These are phyloP conservation scores for Eulemur rufifrons DNA, from an alignment of 2,113 vertebrate species.

Conservation along the genomic window DNA sequence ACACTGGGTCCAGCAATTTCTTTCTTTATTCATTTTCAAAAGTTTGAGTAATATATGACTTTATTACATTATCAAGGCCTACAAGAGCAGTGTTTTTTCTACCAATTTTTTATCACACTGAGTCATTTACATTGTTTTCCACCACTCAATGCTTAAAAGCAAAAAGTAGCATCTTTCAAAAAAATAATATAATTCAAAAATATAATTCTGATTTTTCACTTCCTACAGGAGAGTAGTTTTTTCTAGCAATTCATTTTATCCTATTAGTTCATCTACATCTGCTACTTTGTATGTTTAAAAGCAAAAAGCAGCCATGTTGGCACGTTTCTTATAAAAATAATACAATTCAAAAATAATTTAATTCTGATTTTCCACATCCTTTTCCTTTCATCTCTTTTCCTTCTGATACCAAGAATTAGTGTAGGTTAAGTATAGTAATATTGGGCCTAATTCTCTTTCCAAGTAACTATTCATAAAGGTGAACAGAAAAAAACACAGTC, in stretches of 20 bases:
- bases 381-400: neutral
- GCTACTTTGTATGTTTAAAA: neutral
- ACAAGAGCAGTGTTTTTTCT: neutral
- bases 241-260: neutral
- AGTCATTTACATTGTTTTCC: neutral
- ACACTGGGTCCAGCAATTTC: neutral
- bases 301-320: neutral
- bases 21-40: neutral
- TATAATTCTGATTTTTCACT: neutral
- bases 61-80: neutral
- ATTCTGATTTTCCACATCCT: neutral
- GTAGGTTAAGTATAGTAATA: neutral
- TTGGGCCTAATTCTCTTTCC: neutral
- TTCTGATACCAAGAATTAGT: neutral
- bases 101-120: neutral
- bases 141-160: neutral
- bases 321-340: neutral
- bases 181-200: slow-evolving; percentile 15
- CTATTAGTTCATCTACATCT: neutral
- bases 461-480: neutral
- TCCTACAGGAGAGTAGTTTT: neutral
- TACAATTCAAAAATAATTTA: neutral
- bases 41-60: neutral
- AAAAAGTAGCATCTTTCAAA: neutral
- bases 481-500: neutral